These are phyloP conservation scores for Hypotaenidia okinawae DNA, from an alignment of 2,797 vertebrate genomes.

Conservation along the genomic window DNA sequence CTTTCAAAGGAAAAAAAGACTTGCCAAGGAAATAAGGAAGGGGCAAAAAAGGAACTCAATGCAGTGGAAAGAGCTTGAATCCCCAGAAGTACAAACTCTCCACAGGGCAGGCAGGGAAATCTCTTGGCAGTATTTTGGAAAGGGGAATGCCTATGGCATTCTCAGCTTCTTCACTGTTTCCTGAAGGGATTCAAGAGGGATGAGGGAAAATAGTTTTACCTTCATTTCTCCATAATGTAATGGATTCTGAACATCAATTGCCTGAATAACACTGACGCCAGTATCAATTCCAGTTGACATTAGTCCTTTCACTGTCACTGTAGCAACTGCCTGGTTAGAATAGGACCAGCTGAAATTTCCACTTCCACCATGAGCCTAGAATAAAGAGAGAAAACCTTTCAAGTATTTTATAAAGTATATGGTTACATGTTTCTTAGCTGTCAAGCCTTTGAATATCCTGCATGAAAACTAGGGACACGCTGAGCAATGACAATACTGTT, in stretches of 20 bases:
- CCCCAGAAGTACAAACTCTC: neutral
- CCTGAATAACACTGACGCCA: conserved; percentile 87
- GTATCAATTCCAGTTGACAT: conserved; percentile 90
- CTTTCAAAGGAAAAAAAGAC: neutral
- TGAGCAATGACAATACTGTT: neutral
- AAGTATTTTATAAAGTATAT: neutral
- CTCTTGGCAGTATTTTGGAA: neutral
- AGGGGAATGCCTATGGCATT: neutral
- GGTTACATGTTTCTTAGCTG: neutral
- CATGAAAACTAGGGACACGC: neutral
- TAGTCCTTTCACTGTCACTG: conserved; percentile 91
- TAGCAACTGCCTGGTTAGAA: conserved; percentile 87
- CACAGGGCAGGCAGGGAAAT: neutral
- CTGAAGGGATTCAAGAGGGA: neutral
- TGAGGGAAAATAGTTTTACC: conserved; percentile 69
- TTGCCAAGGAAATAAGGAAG: neutral
- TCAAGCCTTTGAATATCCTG: neutral
- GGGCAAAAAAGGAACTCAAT: neutral
- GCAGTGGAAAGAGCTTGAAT: neutral
- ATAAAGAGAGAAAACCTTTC: neutral
- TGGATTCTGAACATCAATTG: conserved; percentile 87
- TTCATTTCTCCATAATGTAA: conserved; percentile 93
- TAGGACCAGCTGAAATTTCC: conserved; percentile 95
- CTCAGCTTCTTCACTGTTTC: neutral
- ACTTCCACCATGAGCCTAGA: conserved; percentile 91